phyloP scores from a whole-genome alignment of 2,888 invertebrate genomes.

The Penaeus monodon region DNA sequence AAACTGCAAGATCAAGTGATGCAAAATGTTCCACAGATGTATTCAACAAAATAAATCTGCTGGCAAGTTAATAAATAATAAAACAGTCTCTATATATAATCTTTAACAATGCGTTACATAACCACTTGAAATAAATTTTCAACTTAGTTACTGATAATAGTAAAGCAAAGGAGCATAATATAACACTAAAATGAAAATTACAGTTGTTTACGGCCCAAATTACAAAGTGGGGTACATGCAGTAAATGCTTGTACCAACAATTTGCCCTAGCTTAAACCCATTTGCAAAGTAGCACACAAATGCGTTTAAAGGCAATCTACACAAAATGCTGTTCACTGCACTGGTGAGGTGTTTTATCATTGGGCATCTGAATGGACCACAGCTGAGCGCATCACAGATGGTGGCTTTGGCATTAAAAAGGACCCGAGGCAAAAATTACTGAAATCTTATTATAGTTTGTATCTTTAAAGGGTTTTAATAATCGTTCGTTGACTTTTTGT shows the following conservation, averaged over 20 bases:
- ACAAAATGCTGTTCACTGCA: no score
- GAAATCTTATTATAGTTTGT: no score
- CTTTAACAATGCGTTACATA: constrained; percentile 13
- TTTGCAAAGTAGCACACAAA: neutral
- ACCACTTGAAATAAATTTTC: neutral
- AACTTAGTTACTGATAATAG: neutral
- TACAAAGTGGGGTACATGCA: neutral
- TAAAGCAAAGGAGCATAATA: no score
- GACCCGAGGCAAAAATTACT: no score
- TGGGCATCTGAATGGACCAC: no score
- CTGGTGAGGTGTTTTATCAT: no score
- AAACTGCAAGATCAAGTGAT: neutral
- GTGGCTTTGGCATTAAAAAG: no score
- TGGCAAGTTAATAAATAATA: constrained; percentile 20
- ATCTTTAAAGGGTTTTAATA: no score
- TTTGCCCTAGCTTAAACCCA: neutral
- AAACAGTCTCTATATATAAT: constrained; percentile 14
- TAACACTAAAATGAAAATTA: no score
- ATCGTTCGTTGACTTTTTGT: no score
- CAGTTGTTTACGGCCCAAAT: neutral
- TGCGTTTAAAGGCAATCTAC: neutral
- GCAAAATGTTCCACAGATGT: neutral
- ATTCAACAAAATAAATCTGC: constrained; percentile 1
- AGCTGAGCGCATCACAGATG: no score
- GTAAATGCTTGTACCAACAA: neutral